A percentile compares a stretch with the other conserved stretches of the same genome.
Evolutionary conservation across 2,888 invertebrate species (phyloP).

Genomic region (Pyrrhia umbra): DNA sequence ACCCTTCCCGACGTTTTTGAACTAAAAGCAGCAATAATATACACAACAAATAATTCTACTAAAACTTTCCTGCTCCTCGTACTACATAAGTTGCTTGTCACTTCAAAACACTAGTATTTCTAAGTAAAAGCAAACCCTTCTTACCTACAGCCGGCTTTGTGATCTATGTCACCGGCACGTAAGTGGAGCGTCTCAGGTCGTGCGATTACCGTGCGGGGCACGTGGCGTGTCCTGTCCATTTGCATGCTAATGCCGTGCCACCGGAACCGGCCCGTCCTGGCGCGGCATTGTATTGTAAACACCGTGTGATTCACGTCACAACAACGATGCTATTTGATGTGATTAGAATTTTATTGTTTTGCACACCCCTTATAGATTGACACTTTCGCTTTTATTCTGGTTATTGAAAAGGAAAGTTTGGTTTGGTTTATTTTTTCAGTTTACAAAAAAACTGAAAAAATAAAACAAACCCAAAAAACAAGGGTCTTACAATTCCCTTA

Average conservation of each 20-base stretch:
- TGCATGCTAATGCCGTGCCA: conserved; percentile 64
- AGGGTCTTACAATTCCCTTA: no score
- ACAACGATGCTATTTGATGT: conserved; percentile 40
- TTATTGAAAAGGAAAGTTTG: background rate
- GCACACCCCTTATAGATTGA: background rate
- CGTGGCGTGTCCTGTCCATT: conserved; percentile 64
- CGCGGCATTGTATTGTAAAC: conserved; percentile 60
- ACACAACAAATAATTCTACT: no score
- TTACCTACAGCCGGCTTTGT: background rate
- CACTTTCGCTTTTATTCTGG: conserved; percentile 39
- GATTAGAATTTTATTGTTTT: conserved; percentile 47
- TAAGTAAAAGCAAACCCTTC: background rate
- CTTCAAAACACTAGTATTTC: background rate
- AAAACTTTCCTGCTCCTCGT: no score
- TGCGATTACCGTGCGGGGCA: conserved; percentile 51
- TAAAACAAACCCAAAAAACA: no score
- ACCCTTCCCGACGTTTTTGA: no score
- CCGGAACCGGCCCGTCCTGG: conserved; percentile 49
- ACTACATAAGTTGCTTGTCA: background rate
- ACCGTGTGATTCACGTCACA: conserved; percentile 55
- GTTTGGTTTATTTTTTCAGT: background rate
- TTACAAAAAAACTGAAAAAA: no score
- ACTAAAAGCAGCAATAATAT: no score
- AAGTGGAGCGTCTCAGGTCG: conserved; percentile 48
- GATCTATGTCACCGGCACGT: conserved; percentile 40